These are phyloP conservation scores for Heliothis subflexa DNA, from an alignment of 1,140 invertebrate genomes.

Conservation along the genomic window DNA sequence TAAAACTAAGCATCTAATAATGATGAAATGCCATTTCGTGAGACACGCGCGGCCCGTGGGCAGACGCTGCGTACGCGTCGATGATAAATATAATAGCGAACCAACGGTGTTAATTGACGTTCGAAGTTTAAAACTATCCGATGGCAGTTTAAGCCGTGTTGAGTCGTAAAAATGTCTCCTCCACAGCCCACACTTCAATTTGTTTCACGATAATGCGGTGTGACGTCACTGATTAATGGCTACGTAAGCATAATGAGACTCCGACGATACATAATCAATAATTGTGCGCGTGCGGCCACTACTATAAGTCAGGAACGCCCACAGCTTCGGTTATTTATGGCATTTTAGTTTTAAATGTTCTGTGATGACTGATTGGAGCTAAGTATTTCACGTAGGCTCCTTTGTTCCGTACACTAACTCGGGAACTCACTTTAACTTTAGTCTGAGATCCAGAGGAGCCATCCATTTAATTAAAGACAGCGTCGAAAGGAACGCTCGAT, in stretches of 20 bases:
- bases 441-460: background rate
- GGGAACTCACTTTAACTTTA: conserved; percentile 1
- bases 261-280: conserved; percentile 72
- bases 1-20: conserved; percentile 41
- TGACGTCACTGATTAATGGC: conserved; percentile 80
- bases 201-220: conserved; percentile 79
- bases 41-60: conserved; percentile 38
- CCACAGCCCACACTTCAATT: conserved; percentile 73
- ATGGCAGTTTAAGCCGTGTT: conserved; percentile 49
- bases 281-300: conserved; percentile 41
- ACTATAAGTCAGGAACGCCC: conserved; percentile 33
- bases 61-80: conserved; percentile 24
- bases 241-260: conserved; percentile 79
- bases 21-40: conserved; percentile 38
- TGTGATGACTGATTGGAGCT: conserved; percentile 6
- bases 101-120: conserved; percentile 68
- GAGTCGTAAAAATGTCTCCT: conserved; percentile 67
- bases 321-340: conserved; percentile 18
- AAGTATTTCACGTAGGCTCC: background rate
- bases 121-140: conserved; percentile 57
- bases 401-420: background rate
- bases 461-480: conserved; percentile 18
- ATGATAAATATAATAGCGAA: conserved; percentile 49
- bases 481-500: background rate
- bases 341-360: conserved; percentile 29